These are phyloP conservation scores for Oscheius myriophilus DNA, from an alignment of 2,888 invertebrate species.

Conservation along the genomic window DNA sequence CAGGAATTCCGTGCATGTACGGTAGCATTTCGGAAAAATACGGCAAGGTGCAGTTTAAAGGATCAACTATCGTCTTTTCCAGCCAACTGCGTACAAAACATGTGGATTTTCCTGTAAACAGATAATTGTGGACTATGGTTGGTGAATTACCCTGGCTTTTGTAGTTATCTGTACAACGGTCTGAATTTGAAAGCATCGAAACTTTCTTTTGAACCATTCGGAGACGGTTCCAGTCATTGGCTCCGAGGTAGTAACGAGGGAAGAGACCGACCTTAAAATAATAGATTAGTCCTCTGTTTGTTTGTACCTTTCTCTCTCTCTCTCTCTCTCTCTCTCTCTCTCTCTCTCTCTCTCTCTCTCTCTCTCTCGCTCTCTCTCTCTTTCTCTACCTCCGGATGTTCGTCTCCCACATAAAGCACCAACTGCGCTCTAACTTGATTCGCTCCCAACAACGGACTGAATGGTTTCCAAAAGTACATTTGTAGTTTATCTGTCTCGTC, in stretches of 20 bases:
- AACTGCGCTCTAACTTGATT: conserved; percentile 35
- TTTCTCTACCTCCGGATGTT: conserved; percentile 31
- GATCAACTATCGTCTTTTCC: conserved; percentile 34
- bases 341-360: background rate
- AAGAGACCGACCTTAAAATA: conserved; percentile 26
- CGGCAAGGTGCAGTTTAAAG: conserved; percentile 48
- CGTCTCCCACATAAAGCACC: conserved; percentile 46
- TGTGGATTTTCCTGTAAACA: conserved; percentile 38
- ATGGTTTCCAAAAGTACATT: conserved; percentile 45
- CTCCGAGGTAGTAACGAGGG: conserved; percentile 49
- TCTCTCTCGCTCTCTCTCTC: background rate
- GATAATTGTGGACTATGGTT: background rate
- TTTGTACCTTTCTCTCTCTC: background rate
- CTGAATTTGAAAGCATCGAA: conserved; percentile 24
- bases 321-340: conserved; percentile 15
- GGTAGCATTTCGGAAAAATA: conserved; percentile 41
- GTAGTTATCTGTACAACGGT: conserved; percentile 18
- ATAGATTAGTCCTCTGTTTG: too few relatives aligned
- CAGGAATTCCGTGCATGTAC: conserved; percentile 30
- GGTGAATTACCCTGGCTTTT: conserved; percentile 18
- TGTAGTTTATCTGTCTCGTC: conserved; percentile 50
- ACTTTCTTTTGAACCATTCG: conserved; percentile 38
- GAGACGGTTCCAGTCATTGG: conserved; percentile 47
- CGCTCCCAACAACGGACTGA: conserved; percentile 35
- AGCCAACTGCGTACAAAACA: conserved; percentile 52